Percentiles rank a stretch among this genome's conserved stretches.
These are phyloP conservation scores for Lithobates sylvaticus DNA, from an alignment of 2,797 vertebrate species.

Conservation along the genomic window DNA sequence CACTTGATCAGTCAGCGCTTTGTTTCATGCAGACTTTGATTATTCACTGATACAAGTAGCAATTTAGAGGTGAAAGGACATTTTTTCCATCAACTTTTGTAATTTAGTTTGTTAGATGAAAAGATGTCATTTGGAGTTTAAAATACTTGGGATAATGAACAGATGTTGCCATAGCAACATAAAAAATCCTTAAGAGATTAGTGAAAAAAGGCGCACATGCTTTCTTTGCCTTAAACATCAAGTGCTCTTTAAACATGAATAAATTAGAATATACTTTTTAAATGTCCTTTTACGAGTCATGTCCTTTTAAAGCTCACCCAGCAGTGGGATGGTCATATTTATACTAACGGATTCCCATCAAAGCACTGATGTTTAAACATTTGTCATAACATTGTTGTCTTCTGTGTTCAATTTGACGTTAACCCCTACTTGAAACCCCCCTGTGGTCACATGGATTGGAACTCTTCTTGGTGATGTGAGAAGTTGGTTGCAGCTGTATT, in stretches of 20 bases:
- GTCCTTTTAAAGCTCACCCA: not conserved
- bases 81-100: constrained; percentile 50
- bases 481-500: not conserved
- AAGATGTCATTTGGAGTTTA: constrained; percentile 57
- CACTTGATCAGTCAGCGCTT: constrained; percentile 54
- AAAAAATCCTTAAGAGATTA: constrained; percentile 49
- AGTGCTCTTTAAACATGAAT: constrained; percentile 49
- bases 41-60: constrained; percentile 57
- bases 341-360: not conserved
- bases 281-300: constrained; percentile 2
- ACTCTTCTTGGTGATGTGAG: too few relatives aligned
- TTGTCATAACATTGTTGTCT: not conserved
- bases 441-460: not conserved
- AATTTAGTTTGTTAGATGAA: constrained; percentile 58
- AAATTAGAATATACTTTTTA: constrained; percentile 35
- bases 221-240: constrained; percentile 52
- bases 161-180: constrained; percentile 56
- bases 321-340: not conserved
- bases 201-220: constrained; percentile 23
- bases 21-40: constrained; percentile 45
- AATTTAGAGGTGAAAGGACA: constrained; percentile 57
- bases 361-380: not conserved
- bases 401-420: not conserved
- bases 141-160: constrained; percentile 60
- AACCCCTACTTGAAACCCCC: not conserved